Percentiles rank a stretch among this genome's conserved stretches.
Evolutionary conservation across 2,888 invertebrate genomes (phyloP).

Genomic region (Drosophila meridionalis): DNA sequence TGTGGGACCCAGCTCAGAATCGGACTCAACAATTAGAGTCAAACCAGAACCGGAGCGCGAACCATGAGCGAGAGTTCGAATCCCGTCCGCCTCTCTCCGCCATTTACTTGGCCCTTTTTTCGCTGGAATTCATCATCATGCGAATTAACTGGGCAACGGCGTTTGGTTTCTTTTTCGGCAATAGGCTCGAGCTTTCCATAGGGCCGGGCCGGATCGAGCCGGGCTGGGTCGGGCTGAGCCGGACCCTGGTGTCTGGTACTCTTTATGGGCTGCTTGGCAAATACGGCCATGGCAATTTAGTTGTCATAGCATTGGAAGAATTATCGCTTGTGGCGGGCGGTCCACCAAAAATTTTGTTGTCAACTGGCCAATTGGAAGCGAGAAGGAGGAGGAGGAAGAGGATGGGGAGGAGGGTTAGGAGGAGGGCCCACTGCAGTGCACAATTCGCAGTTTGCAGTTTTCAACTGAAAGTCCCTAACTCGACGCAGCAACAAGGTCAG

Average conservation of each 20-base stretch:
- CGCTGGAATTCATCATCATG: conserved; percentile 79
- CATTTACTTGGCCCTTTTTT: conserved; percentile 77
- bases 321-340: conserved; percentile 84
- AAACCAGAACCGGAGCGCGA: conserved; percentile 26
- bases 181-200: conserved; percentile 50
- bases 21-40: conserved; percentile 65
- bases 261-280: conserved; percentile 54
- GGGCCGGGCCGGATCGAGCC: conserved; percentile 7
- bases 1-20: conserved; percentile 54
- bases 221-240: neutral
- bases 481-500: conserved; percentile 56
- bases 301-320: conserved; percentile 84
- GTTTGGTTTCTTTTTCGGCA: conserved; percentile 45
- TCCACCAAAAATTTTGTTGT: conserved; percentile 83
- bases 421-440: neutral
- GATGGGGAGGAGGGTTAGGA: neutral
- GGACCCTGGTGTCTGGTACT: conserved; percentile 28
- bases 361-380: conserved; percentile 75
- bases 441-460: conserved; percentile 12
- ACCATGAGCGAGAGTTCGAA: no score
- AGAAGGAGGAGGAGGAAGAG: neutral
- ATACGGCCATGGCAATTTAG: conserved; percentile 83
- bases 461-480: conserved; percentile 17
- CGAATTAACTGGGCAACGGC: conserved; percentile 67
- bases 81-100: conserved; percentile 11